Percentiles rank a stretch among this genome's conserved stretches.
Evolutionary conservation across 2,113 vertebrate genomes (phyloP).

Genomic region (Gadus macrocephalus): DNA sequence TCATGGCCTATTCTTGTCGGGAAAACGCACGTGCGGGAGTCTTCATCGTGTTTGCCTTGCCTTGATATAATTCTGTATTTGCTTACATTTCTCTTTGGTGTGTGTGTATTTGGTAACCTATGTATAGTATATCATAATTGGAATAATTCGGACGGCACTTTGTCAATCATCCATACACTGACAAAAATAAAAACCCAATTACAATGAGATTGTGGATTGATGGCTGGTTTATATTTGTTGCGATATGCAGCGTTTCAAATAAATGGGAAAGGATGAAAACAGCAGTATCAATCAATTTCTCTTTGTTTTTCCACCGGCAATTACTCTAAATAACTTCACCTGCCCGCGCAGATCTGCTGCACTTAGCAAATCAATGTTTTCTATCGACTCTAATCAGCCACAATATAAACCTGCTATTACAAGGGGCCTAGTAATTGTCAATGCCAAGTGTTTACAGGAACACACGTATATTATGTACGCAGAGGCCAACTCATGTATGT

Average conservation of each 20-base stretch:
- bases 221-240: background rate
- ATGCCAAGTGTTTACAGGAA: background rate
- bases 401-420: conserved; percentile 13
- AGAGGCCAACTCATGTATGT: too few relatives aligned
- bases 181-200: background rate
- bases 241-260: background rate
- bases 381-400: conserved; percentile 28
- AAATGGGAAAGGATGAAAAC: background rate
- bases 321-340: conserved; percentile 13
- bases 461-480: background rate
- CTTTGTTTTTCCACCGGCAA: too few relatives aligned
- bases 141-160: too few relatives aligned
- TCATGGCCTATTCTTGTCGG: too few relatives aligned
- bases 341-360: conserved; percentile 9
- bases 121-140: too few relatives aligned
- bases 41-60: too few relatives aligned
- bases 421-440: background rate
- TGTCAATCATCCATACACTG: background rate
- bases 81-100: too few relatives aligned
- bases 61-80: too few relatives aligned
- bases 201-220: background rate
- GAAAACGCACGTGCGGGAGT: too few relatives aligned
- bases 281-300: background rate
- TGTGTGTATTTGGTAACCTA: too few relatives aligned
- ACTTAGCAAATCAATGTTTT: conserved; percentile 34